A percentile compares a stretch with the other conserved stretches of the same genome.
Evolutionary conservation across 2,797 vertebrate species (phyloP).

Genomic region (Podarcis siculus): DNA sequence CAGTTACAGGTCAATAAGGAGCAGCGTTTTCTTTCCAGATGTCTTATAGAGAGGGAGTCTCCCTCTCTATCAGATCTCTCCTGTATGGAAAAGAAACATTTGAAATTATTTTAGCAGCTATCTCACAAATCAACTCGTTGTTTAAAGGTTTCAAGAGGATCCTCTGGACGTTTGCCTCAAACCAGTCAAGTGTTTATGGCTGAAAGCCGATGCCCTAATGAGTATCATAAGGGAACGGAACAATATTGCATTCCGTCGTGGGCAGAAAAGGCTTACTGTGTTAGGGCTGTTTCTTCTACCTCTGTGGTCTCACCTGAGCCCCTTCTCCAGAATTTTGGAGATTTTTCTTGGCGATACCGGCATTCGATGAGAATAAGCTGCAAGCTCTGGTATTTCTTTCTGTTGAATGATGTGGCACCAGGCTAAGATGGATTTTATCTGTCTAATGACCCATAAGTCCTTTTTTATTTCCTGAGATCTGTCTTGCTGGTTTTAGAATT

Average conservation of each 20-base stretch:
- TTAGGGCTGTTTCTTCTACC: background rate
- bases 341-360: background rate
- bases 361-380: background rate
- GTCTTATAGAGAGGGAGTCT: background rate
- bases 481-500: background rate
- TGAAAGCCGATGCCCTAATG: background rate
- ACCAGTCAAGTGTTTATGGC: background rate
- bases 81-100: background rate
- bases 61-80: background rate
- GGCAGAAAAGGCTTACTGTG: background rate
- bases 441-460: conserved; percentile 22
- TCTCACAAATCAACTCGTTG: background rate
- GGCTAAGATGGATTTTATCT: conserved; percentile 23
- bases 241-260: background rate
- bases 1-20: background rate
- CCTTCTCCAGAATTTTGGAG: background rate
- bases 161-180: background rate
- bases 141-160: background rate
- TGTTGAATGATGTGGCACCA: conserved; percentile 27
- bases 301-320: background rate
- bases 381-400: conserved; percentile 5
- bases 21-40: background rate
- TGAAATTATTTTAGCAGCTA: background rate
- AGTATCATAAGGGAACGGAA: background rate
- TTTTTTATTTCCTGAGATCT: conserved; percentile 39